Base-by-base conservation (phyloP, 2,797 vertebrate genomes). In the Halcyon chelicuti region DNA sequence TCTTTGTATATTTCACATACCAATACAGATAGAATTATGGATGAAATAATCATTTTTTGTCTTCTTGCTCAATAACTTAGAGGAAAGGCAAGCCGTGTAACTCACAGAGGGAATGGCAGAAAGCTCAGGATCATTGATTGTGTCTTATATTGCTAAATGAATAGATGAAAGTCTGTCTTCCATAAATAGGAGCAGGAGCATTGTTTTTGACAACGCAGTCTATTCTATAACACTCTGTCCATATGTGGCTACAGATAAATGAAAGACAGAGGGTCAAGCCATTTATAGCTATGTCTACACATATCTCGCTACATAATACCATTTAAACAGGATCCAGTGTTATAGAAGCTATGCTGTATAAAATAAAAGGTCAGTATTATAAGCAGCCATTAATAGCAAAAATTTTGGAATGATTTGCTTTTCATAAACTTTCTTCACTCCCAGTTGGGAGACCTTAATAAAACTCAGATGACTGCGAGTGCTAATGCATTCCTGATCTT, bases 1-100 rank as follows among this genome's bases (percentile, higher is more conserved):
- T 80, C 80, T 95, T 88, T 93, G 58, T 86, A 6, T 75, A 47
- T 86, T 94, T 93, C 81, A 55, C 31, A 68, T 60, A 79, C 65
- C 67, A 85, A 51, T 90, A n/a, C 49, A 75, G 39, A 73, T 58
- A 94, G 51, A 92, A 40, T 78, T 86, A 91, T 28, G 55, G 49
- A 80, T 29, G 37, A 73, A 88, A 90, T 78, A 81, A 91, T 94
- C 4, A 35, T 75, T 96, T 94, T 62, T 88, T 90, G 21, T 75
- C 23, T 51, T 46, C 23, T 17, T 91, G 14, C 8, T 87, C 90
- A 84, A n/a, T 93, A 87, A 42, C 57, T 88, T 42, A 21, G 60
- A 92, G 66, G 71, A 76, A 72, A 80, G 39, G 47, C 85, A 90
- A 70, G 71, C 80, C 93, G 67, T 49, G 68, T 93, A 93, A 86